Percentiles rank a stretch among this genome's conserved stretches.
Conservation (phyloP, 2,888 invertebrate species). For the Zaprionus lineosus region DNA sequence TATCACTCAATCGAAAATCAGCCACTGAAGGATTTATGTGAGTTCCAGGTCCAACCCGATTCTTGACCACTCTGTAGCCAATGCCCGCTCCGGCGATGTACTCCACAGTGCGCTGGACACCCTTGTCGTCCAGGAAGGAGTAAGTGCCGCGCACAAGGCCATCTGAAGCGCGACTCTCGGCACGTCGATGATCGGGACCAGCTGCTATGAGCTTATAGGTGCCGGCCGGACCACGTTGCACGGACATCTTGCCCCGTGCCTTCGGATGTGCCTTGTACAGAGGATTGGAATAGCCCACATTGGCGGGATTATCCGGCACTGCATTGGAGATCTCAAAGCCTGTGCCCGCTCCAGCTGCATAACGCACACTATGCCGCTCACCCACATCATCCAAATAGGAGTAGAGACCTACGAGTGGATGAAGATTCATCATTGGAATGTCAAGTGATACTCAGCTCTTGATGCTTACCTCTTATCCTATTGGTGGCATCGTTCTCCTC, state of each 20-base stretch:
- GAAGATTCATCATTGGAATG: not conserved
- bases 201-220: slow-evolving; percentile 90
- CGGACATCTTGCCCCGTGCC: slow-evolving; percentile 88
- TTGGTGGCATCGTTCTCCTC: slow-evolving; percentile 87
- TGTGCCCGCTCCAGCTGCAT: slow-evolving; percentile 89
- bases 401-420: slow-evolving; percentile 84
- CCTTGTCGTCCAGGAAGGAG: slow-evolving; percentile 90
- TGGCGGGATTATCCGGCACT: slow-evolving; percentile 86
- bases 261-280: slow-evolving; percentile 86
- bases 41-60: slow-evolving; percentile 85
- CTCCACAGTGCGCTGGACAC: slow-evolving; percentile 89
- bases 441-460: not conserved
- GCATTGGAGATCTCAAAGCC: slow-evolving; percentile 90
- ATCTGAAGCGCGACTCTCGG: slow-evolving; percentile 88
- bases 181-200: slow-evolving; percentile 89
- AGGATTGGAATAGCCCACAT: slow-evolving; percentile 87
- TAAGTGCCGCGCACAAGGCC: slow-evolving; percentile 90
- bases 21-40: slow-evolving; percentile 84
- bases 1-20: slow-evolving; percentile 83
- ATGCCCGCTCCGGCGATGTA: slow-evolving; percentile 90
- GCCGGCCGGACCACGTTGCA: slow-evolving; percentile 88
- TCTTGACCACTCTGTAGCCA: slow-evolving; percentile 89
- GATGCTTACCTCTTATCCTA: slow-evolving; percentile 84
- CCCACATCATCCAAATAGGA: slow-evolving; percentile 90
- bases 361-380: slow-evolving; percentile 89